A percentile compares a stretch with the other conserved stretches of the same genome.
Conservation (phyloP, 2,797 vertebrate genomes). For the Falco peregrinus region DNA sequence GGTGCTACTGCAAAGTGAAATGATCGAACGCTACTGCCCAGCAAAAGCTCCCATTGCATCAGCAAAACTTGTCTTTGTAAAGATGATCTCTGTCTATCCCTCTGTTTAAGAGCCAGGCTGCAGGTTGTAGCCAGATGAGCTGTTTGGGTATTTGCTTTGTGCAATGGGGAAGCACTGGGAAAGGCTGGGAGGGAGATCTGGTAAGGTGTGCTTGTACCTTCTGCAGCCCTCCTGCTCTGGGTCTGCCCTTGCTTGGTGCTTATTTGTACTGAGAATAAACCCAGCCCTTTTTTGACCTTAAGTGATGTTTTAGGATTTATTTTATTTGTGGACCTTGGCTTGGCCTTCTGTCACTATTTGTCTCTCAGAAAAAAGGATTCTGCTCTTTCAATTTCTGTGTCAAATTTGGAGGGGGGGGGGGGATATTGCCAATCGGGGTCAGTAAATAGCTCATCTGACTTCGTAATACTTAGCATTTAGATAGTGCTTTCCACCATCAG, state of each 20-base stretch:
- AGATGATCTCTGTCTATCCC: background rate
- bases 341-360: constrained; percentile 62
- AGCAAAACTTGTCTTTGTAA: background rate
- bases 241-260: background rate
- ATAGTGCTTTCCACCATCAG: constrained; percentile 49
- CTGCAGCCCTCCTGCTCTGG: background rate
- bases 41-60: background rate
- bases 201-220: background rate
- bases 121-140: background rate
- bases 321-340: constrained; percentile 60
- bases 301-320: constrained; percentile 50
- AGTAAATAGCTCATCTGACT: constrained; percentile 77
- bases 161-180: background rate
- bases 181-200: background rate
- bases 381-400: constrained; percentile 64
- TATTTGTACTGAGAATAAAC: background rate
- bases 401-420: constrained; percentile 43
- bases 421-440: constrained; percentile 41
- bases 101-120: background rate
- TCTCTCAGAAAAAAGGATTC: constrained; percentile 62
- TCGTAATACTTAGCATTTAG: constrained; percentile 67
- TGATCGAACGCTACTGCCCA: background rate
- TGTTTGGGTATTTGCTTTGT: background rate
- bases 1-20: background rate
- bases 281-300: constrained; percentile 49